phyloP scores from a whole-genome alignment of 2,888 invertebrate genomes.

The Galerucella pusilla region DNA sequence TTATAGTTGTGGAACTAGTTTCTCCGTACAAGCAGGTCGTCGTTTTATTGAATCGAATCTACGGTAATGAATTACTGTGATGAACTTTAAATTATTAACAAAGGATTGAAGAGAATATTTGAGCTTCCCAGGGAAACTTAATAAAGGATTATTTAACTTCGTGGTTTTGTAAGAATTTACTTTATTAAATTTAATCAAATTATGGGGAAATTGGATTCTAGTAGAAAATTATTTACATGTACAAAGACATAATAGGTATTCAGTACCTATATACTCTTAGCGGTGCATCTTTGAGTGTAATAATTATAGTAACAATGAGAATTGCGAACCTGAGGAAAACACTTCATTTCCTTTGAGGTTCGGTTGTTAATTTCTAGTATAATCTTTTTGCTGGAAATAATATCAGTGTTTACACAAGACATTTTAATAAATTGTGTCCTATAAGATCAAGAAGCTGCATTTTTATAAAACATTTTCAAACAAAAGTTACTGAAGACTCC shows the following conservation, averaged over 20 bases:
- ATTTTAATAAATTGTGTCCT: too few relatives aligned
- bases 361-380: too few relatives aligned
- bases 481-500: background rate
- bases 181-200: background rate
- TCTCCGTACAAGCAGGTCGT: background rate
- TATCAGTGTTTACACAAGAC: too few relatives aligned
- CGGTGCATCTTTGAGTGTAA: too few relatives aligned
- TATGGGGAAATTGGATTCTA: too few relatives aligned
- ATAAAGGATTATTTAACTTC: background rate
- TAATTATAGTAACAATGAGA: too few relatives aligned
- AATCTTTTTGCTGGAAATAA: too few relatives aligned
- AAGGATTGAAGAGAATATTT: background rate
- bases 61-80: background rate
- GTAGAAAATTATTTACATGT: too few relatives aligned
- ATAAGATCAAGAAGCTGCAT: background rate
- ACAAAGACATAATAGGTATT: too few relatives aligned
- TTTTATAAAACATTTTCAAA: background rate
- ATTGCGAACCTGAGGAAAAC: too few relatives aligned
- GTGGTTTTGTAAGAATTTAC: background rate
- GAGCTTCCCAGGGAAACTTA: background rate
- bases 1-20: background rate
- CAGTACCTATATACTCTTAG: too few relatives aligned
- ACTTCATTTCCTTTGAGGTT: too few relatives aligned
- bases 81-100: background rate
- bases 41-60: background rate